Conservation (phyloP, 2,888 invertebrate species). For the Harmothoe impar region DNA sequence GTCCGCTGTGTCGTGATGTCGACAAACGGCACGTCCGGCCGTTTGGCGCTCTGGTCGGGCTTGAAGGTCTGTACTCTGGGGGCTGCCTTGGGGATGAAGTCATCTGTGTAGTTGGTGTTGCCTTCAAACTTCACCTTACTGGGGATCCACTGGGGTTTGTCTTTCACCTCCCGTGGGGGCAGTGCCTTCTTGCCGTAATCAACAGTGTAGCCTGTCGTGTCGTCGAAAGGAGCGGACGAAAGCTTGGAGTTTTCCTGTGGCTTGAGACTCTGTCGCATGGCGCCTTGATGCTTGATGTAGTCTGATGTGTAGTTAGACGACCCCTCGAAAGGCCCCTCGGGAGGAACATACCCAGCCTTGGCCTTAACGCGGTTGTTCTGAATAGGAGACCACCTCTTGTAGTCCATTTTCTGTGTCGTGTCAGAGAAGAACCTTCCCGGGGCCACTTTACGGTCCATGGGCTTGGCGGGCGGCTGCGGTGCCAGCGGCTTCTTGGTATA, state of each 20-base stretch:
- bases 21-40: constrained; percentile 79
- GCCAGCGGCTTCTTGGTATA: constrained; percentile 76
- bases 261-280: constrained; percentile 77
- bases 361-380: constrained; percentile 72
- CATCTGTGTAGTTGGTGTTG: constrained; percentile 78
- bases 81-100: constrained; percentile 70
- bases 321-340: constrained; percentile 82
- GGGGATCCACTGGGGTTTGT: constrained; percentile 76
- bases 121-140: constrained; percentile 79
- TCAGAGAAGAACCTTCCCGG: constrained; percentile 72
- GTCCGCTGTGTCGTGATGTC: constrained; percentile 79
- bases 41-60: constrained; percentile 77
- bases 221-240: constrained; percentile 81
- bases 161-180: constrained; percentile 74
- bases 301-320: constrained; percentile 80
- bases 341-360: constrained; percentile 79
- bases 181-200: constrained; percentile 81
- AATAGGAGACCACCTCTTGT: constrained; percentile 73
- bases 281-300: constrained; percentile 75
- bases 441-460: constrained; percentile 58
- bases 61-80: constrained; percentile 74
- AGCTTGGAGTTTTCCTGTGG: constrained; percentile 78
- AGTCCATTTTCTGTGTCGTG: constrained; percentile 75
- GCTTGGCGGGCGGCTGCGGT: constrained; percentile 68
- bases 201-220: constrained; percentile 80